Evolutionary conservation across 2,113 vertebrate genomes (phyloP), one percentile per base, ranked within the genome.

Genomic region (Hypocryptadius cinnamomeus): DNA sequence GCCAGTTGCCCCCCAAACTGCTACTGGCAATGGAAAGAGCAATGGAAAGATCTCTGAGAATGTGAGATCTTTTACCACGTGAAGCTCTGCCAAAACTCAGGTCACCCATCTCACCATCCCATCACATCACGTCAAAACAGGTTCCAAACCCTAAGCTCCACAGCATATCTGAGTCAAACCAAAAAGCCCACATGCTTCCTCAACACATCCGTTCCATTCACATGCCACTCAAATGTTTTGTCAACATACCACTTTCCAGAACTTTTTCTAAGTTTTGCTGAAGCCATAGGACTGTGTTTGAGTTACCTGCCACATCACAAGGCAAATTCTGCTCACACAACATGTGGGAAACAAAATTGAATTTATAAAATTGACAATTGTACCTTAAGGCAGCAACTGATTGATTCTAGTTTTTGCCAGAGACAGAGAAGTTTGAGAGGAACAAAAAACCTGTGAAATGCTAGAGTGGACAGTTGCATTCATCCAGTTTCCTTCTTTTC

Each of bases 1-100:
- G 97, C 95, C 69, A 82, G 70, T 42, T 92, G 96, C 95, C 97
- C 93, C 96, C 79, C 81, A 92, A 87, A 93, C 95, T 96, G 96
- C 96, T 96, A 95, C 93, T 96, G 85, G 93, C 97, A 94, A 48
- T 96, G 92, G 97, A 97, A 97, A 97, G 90, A 97, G 96, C 94
- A 97, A 95, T 94, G 97, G 97, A 97, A 97, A 97, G 97, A 97
- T 96, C 97, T 96, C 93, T 16, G 94, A 96, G 96, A 96, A 97
- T 93, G 96, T 71, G 92, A 94, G 95, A 97, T 96, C 97, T 97
- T 95, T 95, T 97, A 97, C 96, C 85, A 96, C 28, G 61, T 96
- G 97, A 96, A 96, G 77, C 80, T 86, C 87, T 93, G 97, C 97
- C 96, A 97, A 88, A 88, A 87, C 94, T 94, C 94, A 92, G 95